Base-by-base conservation (phyloP, 1,140 invertebrate genomes). In the Drosophila saltans region DNA sequence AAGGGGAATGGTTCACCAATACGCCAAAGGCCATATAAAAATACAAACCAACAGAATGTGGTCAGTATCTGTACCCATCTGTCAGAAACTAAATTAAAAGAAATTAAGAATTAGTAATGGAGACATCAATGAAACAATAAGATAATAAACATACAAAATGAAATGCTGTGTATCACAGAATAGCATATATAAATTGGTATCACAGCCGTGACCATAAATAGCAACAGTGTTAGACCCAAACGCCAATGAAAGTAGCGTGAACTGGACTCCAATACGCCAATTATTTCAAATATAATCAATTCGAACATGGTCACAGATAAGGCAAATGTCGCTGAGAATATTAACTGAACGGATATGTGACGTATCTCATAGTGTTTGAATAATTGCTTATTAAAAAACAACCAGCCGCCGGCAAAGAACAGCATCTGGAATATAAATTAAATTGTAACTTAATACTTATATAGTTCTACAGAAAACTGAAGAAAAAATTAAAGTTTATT, bases 281-380 rank as follows among this genome's bases (percentile, higher is more conserved):
- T 93, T 90, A 99, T 99, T 94, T 99, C 99, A 94, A 99, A 99
- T 92, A 99, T 99, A 72, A 99, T 99, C 28, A 99, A 94, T 92
- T 99, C 99, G 93, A 99, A 99, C 97, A 99, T 99, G 4, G 98
- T 99, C 92, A 99, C 99, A 11, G 98, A 99, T 2, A 99, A 93
- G 4, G 99, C 96, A 93, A 99, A 99, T 45, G 98, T 99, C 5
- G 97, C 95, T 0, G 98, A 99, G 93, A 99, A 99, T 84, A 99
- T 98, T 2, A 99, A 93, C 92, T 99, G 97, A 6, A 99, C 98
- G 56, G 98, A 93, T 72, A 95, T 95, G 92, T 99, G 97, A 91
- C 98, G 97, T 2, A 99, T 97, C 94, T 99, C 99, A 94, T 99
- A 99, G 92, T 99, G 98, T 81, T 97, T 95, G 92, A 99, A 99